Base-by-base conservation (phyloP, 2,797 vertebrate genomes). In the Pipistrellus pygmaeus region DNA sequence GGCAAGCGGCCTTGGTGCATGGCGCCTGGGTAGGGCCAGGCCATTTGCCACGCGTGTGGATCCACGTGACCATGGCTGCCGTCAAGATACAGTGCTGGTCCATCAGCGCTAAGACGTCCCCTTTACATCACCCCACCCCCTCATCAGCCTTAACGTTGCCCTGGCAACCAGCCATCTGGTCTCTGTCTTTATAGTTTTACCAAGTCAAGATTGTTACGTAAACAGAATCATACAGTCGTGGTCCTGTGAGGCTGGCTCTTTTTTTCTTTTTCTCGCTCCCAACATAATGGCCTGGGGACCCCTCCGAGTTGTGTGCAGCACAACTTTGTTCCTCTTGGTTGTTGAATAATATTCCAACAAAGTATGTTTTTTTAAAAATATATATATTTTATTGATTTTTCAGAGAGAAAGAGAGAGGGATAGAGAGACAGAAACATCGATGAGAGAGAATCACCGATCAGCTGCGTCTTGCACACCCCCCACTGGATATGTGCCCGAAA, bases 341-440 rank as follows among this genome's bases (percentile, higher is more conserved):
- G 30, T 30, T 84, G 44, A 89, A 13, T 35, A 77, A 75, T 82
- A 95, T 73, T 94, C 44, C n/a, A 85, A 25, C 20, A 81, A 60
- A 85, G 76, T 64, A 57, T 25, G 62, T 38, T 72, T 88, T 93
- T 88, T 93, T 55, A 87, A 68, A 83, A 82, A 71, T 5, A 44
- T 44, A 44, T 44, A 44, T 44, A 44, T 44, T 9, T 44, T 44
- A 44, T 44, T 44, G 10, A 44, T 44, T 2, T 44, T 44, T 44
- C 44, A 44, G 44, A 44, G 44, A 44, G 44, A 6, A 44, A 44
- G 44, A 44, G 44, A 44, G 44, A 44, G 44, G 44, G 44, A 44
- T 44, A 44, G 44, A 44, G 44, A 44, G 10, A 9, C 44, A 44
- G 44, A 44, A 44, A 11, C 10, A 44, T 44, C 10, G 8, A 44